Evolutionary conservation across 2,113 vertebrate genomes (phyloP).

Genomic region (Hippocampus abdominalis): DNA sequence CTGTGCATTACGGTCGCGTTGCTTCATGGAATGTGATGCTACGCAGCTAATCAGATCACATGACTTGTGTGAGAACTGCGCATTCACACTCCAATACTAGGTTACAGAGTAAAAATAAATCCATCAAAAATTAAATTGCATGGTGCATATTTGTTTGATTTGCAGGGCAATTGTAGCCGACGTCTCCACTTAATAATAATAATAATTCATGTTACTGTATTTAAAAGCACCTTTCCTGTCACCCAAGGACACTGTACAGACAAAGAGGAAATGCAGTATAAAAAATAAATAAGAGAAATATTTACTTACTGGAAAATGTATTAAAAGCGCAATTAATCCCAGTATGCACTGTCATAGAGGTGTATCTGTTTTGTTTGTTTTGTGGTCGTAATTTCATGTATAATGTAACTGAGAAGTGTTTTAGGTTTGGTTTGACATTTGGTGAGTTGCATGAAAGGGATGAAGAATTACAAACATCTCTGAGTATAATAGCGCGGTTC

Average conservation of each 20-base stretch:
- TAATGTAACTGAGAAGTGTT: not conserved
- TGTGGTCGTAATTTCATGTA: not conserved
- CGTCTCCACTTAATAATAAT: no score
- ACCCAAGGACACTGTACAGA: no score
- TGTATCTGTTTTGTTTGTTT: not conserved
- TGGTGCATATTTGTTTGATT: not conserved
- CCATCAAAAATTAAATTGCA: not conserved
- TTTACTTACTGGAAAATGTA: no score
- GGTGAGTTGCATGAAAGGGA: not conserved
- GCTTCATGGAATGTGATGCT: conserved; percentile 59
- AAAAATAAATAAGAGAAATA: no score
- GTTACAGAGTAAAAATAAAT: not conserved
- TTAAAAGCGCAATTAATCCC: no score
- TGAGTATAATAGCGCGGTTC: not conserved
- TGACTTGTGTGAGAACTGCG: conserved; percentile 40
- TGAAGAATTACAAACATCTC: not conserved
- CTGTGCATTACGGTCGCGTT: conserved; percentile 9
- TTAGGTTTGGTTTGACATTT: not conserved
- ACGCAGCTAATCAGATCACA: conserved; percentile 34
- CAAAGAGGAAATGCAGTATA: no score
- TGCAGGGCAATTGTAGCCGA: not conserved
- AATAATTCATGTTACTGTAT: no score
- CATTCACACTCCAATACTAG: conserved; percentile 9
- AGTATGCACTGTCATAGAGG: no score
- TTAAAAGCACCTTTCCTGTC: no score